phyloP scores from a whole-genome alignment of 2,888 invertebrate genomes.

The Malachius bipustulatus region DNA sequence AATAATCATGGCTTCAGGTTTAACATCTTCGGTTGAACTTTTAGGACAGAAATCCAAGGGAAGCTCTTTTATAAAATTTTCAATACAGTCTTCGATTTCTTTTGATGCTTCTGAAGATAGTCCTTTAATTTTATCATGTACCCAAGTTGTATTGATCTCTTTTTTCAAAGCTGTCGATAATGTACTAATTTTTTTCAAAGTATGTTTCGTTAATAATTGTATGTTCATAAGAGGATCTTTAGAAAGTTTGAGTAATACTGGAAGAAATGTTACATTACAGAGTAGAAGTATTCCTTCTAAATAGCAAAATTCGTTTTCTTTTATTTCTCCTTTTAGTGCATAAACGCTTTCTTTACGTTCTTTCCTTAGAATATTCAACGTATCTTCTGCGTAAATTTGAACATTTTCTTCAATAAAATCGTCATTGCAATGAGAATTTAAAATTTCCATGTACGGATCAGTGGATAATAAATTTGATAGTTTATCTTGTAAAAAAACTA shows the following conservation, averaged over 20 bases:
- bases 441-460: constrained; percentile 14
- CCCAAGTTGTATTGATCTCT: constrained; percentile 26
- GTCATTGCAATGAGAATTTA: constrained; percentile 19
- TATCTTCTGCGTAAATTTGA: constrained; percentile 29
- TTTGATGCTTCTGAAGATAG: constrained; percentile 15
- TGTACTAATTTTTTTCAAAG: constrained; percentile 22
- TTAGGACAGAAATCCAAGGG: neutral
- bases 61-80: constrained; percentile 5
- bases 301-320: constrained; percentile 21
- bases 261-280: constrained; percentile 24
- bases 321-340: constrained; percentile 13
- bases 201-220: constrained; percentile 24
- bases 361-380: constrained; percentile 24
- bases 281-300: constrained; percentile 27
- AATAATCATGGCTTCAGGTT: constrained; percentile 5
- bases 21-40: neutral
- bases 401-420: constrained; percentile 23
- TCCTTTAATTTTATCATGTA: constrained; percentile 15
- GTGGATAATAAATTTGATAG: constrained; percentile 7
- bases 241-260: constrained; percentile 22
- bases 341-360: constrained; percentile 18
- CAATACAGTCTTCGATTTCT: constrained; percentile 4
- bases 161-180: constrained; percentile 21
- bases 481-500: constrained; percentile 13
- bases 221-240: constrained; percentile 30